These are phyloP conservation scores for Aphelocoma coerulescens DNA, from an alignment of 2,113 vertebrate genomes.

Conservation along the genomic window DNA sequence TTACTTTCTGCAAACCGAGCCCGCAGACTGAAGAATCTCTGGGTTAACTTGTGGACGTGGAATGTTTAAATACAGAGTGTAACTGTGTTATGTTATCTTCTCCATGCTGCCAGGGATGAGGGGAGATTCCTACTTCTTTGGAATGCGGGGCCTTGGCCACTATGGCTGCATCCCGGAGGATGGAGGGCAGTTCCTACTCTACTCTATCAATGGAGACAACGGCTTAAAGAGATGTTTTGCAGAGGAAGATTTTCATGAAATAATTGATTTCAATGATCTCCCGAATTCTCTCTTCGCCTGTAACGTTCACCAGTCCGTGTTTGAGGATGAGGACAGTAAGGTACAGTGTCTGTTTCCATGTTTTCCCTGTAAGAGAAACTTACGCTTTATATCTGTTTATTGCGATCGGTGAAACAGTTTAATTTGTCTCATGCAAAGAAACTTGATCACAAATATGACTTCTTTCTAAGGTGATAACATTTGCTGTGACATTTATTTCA, in stretches of 20 bases:
- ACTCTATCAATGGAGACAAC: conserved; percentile 69
- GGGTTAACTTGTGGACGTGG: neutral
- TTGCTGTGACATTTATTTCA: neutral
- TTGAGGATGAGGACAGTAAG: conserved; percentile 83
- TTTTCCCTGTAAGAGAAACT: neutral
- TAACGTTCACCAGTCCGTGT: conserved; percentile 86
- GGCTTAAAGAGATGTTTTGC: conserved; percentile 66
- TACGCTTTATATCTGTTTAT: neutral
- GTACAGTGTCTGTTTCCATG: conserved; percentile 45
- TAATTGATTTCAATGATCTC: conserved; percentile 87
- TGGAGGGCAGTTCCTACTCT: conserved; percentile 75
- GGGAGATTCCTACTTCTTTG: conserved; percentile 80
- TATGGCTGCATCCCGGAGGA: conserved; percentile 68
- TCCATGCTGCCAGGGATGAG: conserved; percentile 74
- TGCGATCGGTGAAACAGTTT: neutral
- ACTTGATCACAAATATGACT: neutral
- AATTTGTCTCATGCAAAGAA: neutral
- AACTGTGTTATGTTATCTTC: conserved; percentile 3
- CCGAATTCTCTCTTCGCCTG: conserved; percentile 84
- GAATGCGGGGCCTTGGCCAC: conserved; percentile 70
- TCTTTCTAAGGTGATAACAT: neutral
- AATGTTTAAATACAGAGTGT: neutral
- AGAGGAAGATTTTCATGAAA: conserved; percentile 79
- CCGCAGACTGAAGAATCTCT: neutral
- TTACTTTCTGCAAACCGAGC: neutral